A percentile compares a stretch with the other conserved stretches of the same genome.
Evolutionary conservation across 2,113 vertebrate genomes (phyloP).

Genomic region (Catharus minimus): DNA sequence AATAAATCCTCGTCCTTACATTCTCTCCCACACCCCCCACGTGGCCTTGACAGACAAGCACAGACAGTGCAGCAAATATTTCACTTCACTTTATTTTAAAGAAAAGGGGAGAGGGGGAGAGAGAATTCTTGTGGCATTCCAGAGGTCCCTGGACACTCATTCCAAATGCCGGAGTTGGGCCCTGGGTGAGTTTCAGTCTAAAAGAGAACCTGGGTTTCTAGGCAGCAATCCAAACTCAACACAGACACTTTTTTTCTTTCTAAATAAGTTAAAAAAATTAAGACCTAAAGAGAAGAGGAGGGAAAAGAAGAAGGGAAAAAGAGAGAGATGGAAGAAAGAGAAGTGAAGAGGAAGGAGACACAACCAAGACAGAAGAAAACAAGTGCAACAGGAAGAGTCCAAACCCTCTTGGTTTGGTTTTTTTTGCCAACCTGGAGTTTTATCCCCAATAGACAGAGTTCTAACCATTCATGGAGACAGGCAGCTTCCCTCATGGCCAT

Average conservation of each 20-base stretch:
- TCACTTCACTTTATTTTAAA: conserved; percentile 77
- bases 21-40: conserved; percentile 54
- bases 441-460: not conserved
- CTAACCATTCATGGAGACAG: not conserved
- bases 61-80: conserved; percentile 68
- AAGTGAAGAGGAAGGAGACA: not conserved
- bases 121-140: conserved; percentile 80
- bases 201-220: conserved; percentile 67
- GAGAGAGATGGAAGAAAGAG: not conserved
- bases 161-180: conserved; percentile 71
- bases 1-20: conserved; percentile 48
- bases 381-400: not conserved
- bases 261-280: conserved; percentile 34
- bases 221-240: conserved; percentile 77
- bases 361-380: not conserved
- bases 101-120: conserved; percentile 64
- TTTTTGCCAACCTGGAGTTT: not conserved
- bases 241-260: conserved; percentile 71
- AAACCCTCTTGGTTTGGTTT: not conserved
- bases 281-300: not conserved
- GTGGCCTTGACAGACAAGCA: conserved; percentile 53
- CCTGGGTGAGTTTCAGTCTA: conserved; percentile 66
- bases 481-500: not conserved
- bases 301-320: too few species aligned
- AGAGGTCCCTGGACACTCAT: conserved; percentile 74